Percentiles rank a stretch among this genome's conserved stretches.
phyloP scores from a whole-genome alignment of 2,888 invertebrate genomes.

The Ellobium chinense region DNA sequence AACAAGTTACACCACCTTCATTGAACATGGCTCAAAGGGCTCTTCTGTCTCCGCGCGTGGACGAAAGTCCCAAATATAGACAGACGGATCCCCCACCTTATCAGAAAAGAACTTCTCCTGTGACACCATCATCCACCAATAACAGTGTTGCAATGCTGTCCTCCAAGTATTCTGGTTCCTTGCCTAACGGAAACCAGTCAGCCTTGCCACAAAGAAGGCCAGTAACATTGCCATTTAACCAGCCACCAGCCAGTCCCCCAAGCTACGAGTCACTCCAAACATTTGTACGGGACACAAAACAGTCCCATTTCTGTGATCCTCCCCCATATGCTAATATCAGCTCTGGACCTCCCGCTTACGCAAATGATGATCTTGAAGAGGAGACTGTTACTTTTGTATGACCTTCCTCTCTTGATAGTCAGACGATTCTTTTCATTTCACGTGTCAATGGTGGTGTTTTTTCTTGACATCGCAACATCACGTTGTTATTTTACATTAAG shows the following conservation, averaged over 20 bases:
- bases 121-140: not conserved
- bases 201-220: not conserved
- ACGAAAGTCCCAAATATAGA: not conserved
- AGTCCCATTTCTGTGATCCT: not conserved
- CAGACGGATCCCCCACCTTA: not conserved
- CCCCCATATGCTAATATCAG: not conserved
- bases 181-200: no score
- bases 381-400: conserved; percentile 35
- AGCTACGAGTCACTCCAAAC: not conserved
- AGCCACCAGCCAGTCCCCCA: not conserved
- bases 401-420: no score
- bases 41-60: conserved; percentile 14
- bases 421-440: no score
- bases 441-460: no score
- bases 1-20: not conserved
- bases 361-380: not conserved
- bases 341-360: not conserved
- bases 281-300: not conserved
- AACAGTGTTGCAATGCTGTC: not conserved
- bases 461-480: no score
- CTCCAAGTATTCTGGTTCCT: no score
- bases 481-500: no score
- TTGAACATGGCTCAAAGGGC: conserved; percentile 19
- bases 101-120: not conserved
- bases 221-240: not conserved